Percentiles rank a stretch among this genome's conserved stretches.
These are phyloP conservation scores for Protobothrops flavoviridis DNA, from an alignment of 2,113 vertebrate genomes.

Conservation along the genomic window DNA sequence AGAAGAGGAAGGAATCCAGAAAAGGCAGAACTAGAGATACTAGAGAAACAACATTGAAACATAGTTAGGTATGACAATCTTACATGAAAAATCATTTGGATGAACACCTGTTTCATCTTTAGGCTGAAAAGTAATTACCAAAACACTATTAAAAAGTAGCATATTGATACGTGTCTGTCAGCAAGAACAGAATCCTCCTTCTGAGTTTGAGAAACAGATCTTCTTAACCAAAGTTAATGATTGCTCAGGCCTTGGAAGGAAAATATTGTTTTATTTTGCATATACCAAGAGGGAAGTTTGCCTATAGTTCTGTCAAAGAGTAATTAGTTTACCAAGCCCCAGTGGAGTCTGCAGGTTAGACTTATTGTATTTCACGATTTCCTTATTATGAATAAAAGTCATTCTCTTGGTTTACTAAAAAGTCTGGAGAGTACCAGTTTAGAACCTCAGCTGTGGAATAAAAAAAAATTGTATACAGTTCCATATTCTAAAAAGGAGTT, in stretches of 20 bases:
- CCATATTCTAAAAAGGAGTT: conserved; percentile 14
- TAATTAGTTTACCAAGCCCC: background rate
- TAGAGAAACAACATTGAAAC: background rate
- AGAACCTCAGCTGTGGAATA: conserved; percentile 7
- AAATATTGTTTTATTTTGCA: background rate
- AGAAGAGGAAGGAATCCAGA: background rate
- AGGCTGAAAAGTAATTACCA: background rate
- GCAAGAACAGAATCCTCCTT: background rate
- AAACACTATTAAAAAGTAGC: background rate
- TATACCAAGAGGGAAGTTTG: background rate
- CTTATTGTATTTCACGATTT: conserved; percentile 11
- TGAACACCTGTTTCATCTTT: conserved; percentile 45
- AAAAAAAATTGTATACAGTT: conserved; percentile 1
- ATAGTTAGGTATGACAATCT: background rate
- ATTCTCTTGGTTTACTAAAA: conserved; percentile 16
- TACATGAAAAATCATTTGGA: background rate
- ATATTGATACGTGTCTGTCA: background rate
- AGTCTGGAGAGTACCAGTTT: conserved; percentile 22
- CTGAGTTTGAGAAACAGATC: background rate
- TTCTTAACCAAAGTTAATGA: background rate
- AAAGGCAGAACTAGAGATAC: background rate
- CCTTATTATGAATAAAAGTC: conserved; percentile 27
- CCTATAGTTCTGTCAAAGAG: background rate
- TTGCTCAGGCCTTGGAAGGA: background rate
- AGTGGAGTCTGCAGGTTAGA: conserved; percentile 8